These are phyloP conservation scores for Champsocephalus gunnari DNA, from an alignment of 2,797 vertebrate genomes.

Conservation along the genomic window DNA sequence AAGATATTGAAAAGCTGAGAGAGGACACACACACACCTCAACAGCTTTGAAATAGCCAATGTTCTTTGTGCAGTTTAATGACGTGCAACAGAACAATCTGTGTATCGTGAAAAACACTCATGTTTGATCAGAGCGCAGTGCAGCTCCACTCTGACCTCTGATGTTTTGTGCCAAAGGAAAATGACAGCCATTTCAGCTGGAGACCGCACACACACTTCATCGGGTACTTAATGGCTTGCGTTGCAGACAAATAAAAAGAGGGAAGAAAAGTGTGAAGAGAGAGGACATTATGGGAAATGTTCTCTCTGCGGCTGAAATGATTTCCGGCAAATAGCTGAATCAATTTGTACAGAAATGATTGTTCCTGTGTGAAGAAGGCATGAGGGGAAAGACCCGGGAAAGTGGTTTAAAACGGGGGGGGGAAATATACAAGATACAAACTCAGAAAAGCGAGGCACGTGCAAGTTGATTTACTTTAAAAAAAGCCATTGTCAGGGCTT, in stretches of 20 bases:
- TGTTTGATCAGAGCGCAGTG: slow-evolving; percentile 47
- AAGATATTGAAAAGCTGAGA: slow-evolving; percentile 39
- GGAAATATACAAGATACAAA: background rate
- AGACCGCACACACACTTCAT: slow-evolving; percentile 62
- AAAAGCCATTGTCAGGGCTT: too few relatives aligned
- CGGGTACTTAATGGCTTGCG: slow-evolving; percentile 60
- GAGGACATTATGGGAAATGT: slow-evolving; percentile 70
- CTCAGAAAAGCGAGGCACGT: too few relatives aligned
- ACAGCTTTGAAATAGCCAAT: slow-evolving; percentile 46
- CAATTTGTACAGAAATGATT: slow-evolving; percentile 64
- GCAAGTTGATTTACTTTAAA: too few relatives aligned
- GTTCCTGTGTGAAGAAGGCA: slow-evolving; percentile 27
- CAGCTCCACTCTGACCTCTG: slow-evolving; percentile 49
- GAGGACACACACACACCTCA: slow-evolving; percentile 22
- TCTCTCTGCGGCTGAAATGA: slow-evolving; percentile 59
- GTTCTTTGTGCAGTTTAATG: slow-evolving; percentile 63
- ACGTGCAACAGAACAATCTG: slow-evolving; percentile 61
- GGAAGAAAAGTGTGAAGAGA: slow-evolving; percentile 44
- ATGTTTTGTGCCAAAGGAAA: slow-evolving; percentile 53
- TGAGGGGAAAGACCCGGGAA: slow-evolving; percentile 7
- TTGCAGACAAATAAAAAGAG: slow-evolving; percentile 64
- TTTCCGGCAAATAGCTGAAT: slow-evolving; percentile 70
- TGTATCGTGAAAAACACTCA: slow-evolving; percentile 32
- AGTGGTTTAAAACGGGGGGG: background rate
- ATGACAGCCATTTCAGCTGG: slow-evolving; percentile 55